Evolutionary conservation across 1,140 invertebrate genomes (phyloP), one percentile per base, ranked within the genome.

Genomic region (Cydia fagiglandana): DNA sequence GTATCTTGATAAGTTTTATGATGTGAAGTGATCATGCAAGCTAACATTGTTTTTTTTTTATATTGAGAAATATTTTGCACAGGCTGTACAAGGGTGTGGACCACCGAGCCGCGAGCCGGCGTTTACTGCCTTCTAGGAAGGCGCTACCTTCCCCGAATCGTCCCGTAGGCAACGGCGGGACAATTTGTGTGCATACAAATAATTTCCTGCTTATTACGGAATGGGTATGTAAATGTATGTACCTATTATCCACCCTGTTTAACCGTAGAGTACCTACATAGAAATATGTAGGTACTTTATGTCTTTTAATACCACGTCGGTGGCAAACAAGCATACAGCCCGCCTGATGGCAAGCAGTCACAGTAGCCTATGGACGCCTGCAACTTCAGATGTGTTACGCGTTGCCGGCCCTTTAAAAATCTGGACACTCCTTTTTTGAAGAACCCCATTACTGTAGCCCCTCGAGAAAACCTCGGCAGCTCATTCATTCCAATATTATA

Each of bases 41-140:
- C 6, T 2, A 56, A 56, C 17, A 56, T 56, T 17, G 0, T 56
- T 17, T 17, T 56, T 50, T 56, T 17, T 17, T 56, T 50, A 13
- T 13, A 50, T 6, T 17, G n/a, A 47, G 64, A 77, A 79, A 81
- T 76, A 77, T 86, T 87, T 86, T 74, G 86, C 86, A 81, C 84
- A 80, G 78, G 75, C 41, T 64, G 41, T 76, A 75, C 77, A 74
- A 78, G 80, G 81, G 81, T 86, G 80, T 77, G 79, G 86, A 86
- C 86, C 88, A 84, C 88, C 80, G 79, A 77, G 75, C 88, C 80
- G 79, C 78, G 75, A 80, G 77, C 80, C 80, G 74, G 64, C 79
- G 80, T 82, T 82, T 83, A 84, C 83, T 80, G 86, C 84, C 86
- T 91, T 91, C 90, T 90, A 86, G 85, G 90, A 91, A 90, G 84